phyloP scores from a whole-genome alignment of 2,797 vertebrate species.

The Pipistrellus pipistrellus region DNA sequence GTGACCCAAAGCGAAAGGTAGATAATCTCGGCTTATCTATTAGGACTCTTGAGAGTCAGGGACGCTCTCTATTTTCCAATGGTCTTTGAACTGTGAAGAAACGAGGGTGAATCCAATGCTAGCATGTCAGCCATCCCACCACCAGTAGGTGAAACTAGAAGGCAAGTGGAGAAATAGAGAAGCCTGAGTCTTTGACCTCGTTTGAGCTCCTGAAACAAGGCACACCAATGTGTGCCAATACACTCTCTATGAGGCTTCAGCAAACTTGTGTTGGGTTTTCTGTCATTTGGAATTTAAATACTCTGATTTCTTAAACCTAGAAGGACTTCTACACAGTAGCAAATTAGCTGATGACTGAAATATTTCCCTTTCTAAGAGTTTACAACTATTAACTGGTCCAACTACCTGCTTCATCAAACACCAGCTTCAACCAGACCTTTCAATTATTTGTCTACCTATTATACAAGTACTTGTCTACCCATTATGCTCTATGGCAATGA shows the following conservation, averaged over 20 bases:
- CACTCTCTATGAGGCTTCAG: background rate
- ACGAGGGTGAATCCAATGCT: background rate
- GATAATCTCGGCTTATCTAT: background rate
- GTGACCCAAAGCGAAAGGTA: background rate
- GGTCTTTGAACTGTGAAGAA: background rate
- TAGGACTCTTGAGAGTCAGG: background rate
- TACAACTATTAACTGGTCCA: background rate
- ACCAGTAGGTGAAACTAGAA: background rate
- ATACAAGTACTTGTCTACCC: background rate
- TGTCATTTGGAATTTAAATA: background rate
- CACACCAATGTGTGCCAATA: background rate
- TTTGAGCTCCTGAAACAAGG: background rate
- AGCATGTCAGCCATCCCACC: background rate
- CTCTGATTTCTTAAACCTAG: background rate
- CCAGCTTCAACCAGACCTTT: background rate
- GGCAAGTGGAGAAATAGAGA: background rate
- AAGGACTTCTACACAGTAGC: background rate
- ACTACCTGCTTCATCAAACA: background rate
- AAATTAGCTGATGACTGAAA: background rate
- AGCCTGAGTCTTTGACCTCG: background rate
- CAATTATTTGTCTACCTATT: background rate
- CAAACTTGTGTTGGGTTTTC: background rate
- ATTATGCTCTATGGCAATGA: background rate
- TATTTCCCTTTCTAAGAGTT: background rate
- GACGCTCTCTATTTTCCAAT: background rate